These are phyloP conservation scores for Typhlichthys subterraneus DNA, from an alignment of 2,797 vertebrate species.

Conservation along the genomic window DNA sequence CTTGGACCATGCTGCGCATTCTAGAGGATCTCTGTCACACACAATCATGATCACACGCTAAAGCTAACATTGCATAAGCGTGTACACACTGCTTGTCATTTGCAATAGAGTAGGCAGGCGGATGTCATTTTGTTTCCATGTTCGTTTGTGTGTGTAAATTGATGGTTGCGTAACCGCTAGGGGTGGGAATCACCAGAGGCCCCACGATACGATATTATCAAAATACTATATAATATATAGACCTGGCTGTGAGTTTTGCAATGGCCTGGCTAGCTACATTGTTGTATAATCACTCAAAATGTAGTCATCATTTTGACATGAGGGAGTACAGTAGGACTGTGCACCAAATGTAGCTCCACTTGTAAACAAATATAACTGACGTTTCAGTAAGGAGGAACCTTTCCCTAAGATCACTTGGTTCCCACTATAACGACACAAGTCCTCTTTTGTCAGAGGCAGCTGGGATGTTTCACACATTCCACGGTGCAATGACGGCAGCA, in stretches of 20 bases:
- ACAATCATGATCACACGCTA: too few relatives aligned
- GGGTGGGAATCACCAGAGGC: too few relatives aligned
- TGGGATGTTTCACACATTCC: slow-evolving; percentile 57
- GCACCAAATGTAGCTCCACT: slow-evolving; percentile 14
- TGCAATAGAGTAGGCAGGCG: slow-evolving; percentile 52
- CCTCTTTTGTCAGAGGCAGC: slow-evolving; percentile 50
- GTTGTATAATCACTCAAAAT: slow-evolving; percentile 54
- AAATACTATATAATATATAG: not conserved
- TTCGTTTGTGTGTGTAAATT: slow-evolving; percentile 36
- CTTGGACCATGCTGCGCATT: too few relatives aligned
- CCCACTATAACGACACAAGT: slow-evolving; percentile 37
- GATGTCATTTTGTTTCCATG: slow-evolving; percentile 55
- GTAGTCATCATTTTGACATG: slow-evolving; percentile 16
- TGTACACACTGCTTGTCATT: slow-evolving; percentile 33
- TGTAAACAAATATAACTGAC: slow-evolving; percentile 42
- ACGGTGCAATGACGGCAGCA: slow-evolving; percentile 47
- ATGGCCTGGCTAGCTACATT: slow-evolving; percentile 27
- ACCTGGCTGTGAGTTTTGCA: slow-evolving; percentile 5
- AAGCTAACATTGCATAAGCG: too few relatives aligned
- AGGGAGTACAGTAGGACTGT: not conserved
- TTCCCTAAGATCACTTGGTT: slow-evolving; percentile 46
- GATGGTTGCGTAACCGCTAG: slow-evolving; percentile 50
- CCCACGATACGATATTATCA: too few relatives aligned
- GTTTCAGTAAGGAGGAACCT: not conserved
- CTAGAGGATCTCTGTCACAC: too few relatives aligned